Evolutionary conservation across 2,113 vertebrate genomes (phyloP).

Genomic region (Andinoacara biseriatus): DNA sequence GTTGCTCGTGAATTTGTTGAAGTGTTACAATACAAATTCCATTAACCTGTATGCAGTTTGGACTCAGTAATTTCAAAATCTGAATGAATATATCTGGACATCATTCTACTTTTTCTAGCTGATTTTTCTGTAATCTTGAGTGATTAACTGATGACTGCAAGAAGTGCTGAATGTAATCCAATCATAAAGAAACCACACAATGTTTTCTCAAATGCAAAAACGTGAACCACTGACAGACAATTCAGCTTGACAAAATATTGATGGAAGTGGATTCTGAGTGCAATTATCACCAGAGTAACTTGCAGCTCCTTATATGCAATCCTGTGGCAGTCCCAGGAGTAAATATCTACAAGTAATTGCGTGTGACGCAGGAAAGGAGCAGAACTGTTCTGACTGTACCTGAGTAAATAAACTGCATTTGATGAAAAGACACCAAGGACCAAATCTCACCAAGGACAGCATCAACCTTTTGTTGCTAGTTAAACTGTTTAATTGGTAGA

Average conservation of each 20-base stretch:
- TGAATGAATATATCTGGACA: background rate
- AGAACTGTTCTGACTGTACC: background rate
- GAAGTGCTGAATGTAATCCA: background rate
- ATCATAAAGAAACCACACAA: rapidly evolving
- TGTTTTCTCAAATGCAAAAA: background rate
- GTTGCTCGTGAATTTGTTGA: too few species aligned
- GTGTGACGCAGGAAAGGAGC: background rate
- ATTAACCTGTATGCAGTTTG: background rate
- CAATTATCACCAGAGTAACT: background rate
- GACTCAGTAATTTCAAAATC: too few species aligned
- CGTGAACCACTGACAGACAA: background rate
- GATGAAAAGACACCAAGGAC: constrained; percentile 2
- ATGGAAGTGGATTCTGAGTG: background rate
- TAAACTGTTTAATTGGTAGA: constrained; percentile 15
- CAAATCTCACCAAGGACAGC: constrained; percentile 32
- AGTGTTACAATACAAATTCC: background rate
- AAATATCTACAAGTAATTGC: background rate
- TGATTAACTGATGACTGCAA: background rate
- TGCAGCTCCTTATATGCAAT: background rate
- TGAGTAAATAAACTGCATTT: constrained; percentile 3
- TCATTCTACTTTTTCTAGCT: background rate
- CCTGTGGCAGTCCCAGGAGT: background rate
- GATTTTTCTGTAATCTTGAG: rapidly evolving
- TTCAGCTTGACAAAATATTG: background rate
- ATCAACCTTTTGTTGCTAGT: constrained; percentile 20